A percentile compares a stretch with the other conserved stretches of the same genome.
Evolutionary conservation across 2,113 vertebrate genomes (phyloP).

Genomic region (Pseudois nayaur): DNA sequence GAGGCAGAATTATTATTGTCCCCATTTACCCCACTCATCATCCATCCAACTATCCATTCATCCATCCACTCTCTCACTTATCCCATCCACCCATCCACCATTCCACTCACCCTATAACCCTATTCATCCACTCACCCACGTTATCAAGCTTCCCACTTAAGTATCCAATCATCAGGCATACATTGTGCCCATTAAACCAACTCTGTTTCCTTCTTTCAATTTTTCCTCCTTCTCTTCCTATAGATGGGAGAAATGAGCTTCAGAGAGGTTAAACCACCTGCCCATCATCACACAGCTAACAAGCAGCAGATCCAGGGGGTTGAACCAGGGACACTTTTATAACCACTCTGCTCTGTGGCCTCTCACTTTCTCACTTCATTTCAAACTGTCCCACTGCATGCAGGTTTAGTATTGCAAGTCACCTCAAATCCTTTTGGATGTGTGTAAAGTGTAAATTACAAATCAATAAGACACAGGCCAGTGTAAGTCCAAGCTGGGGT

Average conservation of each 20-base stretch:
- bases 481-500: slow-evolving; percentile 30
- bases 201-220: not conserved
- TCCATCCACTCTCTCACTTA: not conserved
- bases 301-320: not conserved
- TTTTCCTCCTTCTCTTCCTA: not conserved
- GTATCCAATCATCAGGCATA: not conserved
- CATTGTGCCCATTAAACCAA: not conserved
- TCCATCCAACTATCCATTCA: not conserved
- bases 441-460: slow-evolving; percentile 53
- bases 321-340: not conserved
- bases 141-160: not conserved
- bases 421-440: slow-evolving; percentile 40
- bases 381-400: not conserved
- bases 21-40: not conserved
- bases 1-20: not conserved
- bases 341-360: not conserved
- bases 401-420: slow-evolving; percentile 27
- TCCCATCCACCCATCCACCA: not conserved
- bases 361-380: not conserved
- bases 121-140: not conserved
- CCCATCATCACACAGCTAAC: not conserved
- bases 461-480: slow-evolving; percentile 54
- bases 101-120: not conserved
- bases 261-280: slow-evolving; percentile 18
- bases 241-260: not conserved